Evolutionary conservation across 2,797 vertebrate species (phyloP).

Genomic region (Pagetopsis macropterus): DNA sequence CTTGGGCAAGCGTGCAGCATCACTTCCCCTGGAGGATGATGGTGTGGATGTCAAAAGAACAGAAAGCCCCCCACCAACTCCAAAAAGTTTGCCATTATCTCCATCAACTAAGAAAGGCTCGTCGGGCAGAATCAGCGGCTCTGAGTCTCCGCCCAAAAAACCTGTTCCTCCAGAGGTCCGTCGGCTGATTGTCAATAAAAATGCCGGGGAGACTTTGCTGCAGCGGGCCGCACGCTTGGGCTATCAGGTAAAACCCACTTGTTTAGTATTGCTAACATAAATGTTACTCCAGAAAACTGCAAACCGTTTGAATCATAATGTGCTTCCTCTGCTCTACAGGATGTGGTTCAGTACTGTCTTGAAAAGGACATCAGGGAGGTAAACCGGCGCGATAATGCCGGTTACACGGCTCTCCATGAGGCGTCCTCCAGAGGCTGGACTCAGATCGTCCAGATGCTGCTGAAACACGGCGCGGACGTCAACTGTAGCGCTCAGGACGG

Average conservation of each 20-base stretch:
- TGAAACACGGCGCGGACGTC: constrained; percentile 94
- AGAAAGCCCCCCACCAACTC: constrained; percentile 74
- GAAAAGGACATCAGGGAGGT: constrained; percentile 95
- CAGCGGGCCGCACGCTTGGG: constrained; percentile 95
- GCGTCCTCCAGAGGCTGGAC: constrained; percentile 95
- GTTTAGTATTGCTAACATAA: background rate
- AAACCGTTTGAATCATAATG: background rate
- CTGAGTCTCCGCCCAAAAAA: constrained; percentile 80
- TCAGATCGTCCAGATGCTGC: constrained; percentile 92
- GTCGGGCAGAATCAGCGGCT: constrained; percentile 73
- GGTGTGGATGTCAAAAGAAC: constrained; percentile 77
- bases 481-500: constrained; percentile 98
- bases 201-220: constrained; percentile 94
- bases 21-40: constrained; percentile 71
- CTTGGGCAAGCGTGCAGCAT: constrained; percentile 80
- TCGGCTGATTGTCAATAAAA: constrained; percentile 97
- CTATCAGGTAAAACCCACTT: constrained; percentile 87
- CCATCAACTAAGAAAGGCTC: constrained; percentile 78
- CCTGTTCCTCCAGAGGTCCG: constrained; percentile 93
- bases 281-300: background rate
- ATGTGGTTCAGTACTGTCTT: constrained; percentile 96
- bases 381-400: constrained; percentile 96
- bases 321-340: constrained; percentile 76
- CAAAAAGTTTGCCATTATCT: constrained; percentile 74
- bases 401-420: constrained; percentile 97